Evolutionary conservation across 2,888 invertebrate species (phyloP).

Genomic region (Stenodema calcarata): DNA sequence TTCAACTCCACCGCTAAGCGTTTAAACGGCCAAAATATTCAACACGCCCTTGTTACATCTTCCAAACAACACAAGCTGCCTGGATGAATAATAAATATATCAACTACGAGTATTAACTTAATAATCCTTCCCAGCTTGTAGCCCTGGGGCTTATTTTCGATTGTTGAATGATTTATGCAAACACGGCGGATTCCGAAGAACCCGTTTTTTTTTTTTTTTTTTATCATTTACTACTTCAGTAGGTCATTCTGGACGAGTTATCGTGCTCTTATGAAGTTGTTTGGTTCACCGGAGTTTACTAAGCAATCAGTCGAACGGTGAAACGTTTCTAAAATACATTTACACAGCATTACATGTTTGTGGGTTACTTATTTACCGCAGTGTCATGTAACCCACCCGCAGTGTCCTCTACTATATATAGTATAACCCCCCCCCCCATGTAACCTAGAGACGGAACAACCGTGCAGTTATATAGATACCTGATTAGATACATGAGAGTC

Average conservation of each 20-base stretch:
- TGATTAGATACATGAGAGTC: no score
- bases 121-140: background rate
- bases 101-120: slow-evolving; percentile 33
- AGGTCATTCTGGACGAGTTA: background rate
- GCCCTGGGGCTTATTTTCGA: background rate
- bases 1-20: slow-evolving; percentile 17
- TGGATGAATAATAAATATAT: slow-evolving; percentile 32
- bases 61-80: background rate
- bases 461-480: no score
- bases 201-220: background rate
- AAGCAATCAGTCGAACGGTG: background rate
- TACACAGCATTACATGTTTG: no score
- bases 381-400: no score
- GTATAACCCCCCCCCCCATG: no score
- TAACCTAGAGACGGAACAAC: no score
- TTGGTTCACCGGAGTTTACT: background rate
- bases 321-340: background rate
- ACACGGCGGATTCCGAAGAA: background rate
- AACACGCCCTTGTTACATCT: slow-evolving; percentile 26
- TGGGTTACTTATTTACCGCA: no score
- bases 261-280: background rate
- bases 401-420: no score
- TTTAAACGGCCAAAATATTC: slow-evolving; percentile 31
- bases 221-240: background rate
- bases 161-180: slow-evolving; percentile 13